phyloP scores from a whole-genome alignment of 2,113 vertebrate species.

The Forbesichthys agassizii region DNA sequence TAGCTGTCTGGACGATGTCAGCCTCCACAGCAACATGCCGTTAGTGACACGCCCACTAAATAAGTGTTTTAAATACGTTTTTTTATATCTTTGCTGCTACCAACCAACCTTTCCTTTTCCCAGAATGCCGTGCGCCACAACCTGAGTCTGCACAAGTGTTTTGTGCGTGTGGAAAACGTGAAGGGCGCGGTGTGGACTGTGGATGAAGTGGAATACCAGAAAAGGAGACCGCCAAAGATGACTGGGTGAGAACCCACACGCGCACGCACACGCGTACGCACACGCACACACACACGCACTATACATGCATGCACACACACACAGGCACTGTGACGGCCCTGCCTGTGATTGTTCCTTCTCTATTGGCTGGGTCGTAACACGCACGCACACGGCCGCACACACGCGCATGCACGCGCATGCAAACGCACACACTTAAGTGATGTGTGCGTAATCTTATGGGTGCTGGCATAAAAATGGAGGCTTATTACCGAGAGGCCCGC shows the following conservation, averaged over 20 bases:
- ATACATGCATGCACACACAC: no score
- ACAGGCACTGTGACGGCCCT: no score
- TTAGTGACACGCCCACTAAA: no score
- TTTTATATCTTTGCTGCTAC: not conserved
- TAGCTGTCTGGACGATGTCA: no score
- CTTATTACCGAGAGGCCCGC: slow-evolving; percentile 60
- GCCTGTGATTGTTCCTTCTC: no score
- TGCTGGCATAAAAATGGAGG: slow-evolving; percentile 64
- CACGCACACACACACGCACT: no score
- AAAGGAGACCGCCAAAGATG: slow-evolving; percentile 99
- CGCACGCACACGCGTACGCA: slow-evolving; percentile 1
- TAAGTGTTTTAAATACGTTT: no score
- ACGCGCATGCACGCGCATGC: no score
- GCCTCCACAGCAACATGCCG: no score
- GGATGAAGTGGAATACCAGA: slow-evolving; percentile 98
- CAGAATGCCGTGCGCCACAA: slow-evolving; percentile 99
- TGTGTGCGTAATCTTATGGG: slow-evolving; percentile 52
- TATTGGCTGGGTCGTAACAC: no score
- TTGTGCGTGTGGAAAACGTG: slow-evolving; percentile 98
- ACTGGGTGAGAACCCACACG: slow-evolving; percentile 80
- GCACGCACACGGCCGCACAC: not conserved
- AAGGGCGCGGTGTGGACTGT: slow-evolving; percentile 99
- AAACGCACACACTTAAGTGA: slow-evolving; percentile 23
- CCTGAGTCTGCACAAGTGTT: slow-evolving; percentile 99
- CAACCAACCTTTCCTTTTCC: not conserved